These are phyloP conservation scores for Abramis brama DNA, from an alignment of 2,113 vertebrate genomes.

Conservation along the genomic window DNA sequence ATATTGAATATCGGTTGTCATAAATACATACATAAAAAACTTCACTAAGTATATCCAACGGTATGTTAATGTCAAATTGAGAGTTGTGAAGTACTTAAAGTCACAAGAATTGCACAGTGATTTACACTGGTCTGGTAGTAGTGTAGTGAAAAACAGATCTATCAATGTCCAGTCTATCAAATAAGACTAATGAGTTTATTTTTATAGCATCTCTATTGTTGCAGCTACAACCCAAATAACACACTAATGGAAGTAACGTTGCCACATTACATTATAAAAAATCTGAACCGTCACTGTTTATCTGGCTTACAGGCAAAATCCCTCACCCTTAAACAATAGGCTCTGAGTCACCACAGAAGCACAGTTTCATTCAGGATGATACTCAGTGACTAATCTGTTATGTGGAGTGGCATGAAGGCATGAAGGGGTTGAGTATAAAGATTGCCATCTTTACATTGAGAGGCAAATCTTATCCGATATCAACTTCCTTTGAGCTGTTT, in stretches of 20 bases:
- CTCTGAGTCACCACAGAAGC: neutral
- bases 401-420: constrained; percentile 29
- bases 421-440: constrained; percentile 16
- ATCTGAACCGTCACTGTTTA: neutral
- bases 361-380: constrained; percentile 27
- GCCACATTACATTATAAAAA: neutral
- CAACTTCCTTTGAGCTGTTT: constrained; percentile 23
- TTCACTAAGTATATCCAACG: neutral
- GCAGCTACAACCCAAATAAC: constrained; percentile 58
- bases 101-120: too few species aligned
- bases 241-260: constrained; percentile 41
- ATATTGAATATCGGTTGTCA: neutral
- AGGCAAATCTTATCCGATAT: constrained; percentile 17
- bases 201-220: constrained; percentile 56
- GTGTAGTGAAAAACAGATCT: constrained; percentile 60
- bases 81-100: neutral
- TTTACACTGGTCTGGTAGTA: neutral
- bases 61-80: neutral
- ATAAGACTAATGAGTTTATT: constrained; percentile 69
- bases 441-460: constrained; percentile 30
- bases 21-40: neutral
- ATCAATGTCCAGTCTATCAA: constrained; percentile 67
- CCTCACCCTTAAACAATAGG: constrained; percentile 33
- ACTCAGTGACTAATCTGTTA: constrained; percentile 32
- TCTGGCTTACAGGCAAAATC: constrained; percentile 8